These are phyloP conservation scores for Irena cyanogastra DNA, from an alignment of 2,113 vertebrate species.

Conservation along the genomic window DNA sequence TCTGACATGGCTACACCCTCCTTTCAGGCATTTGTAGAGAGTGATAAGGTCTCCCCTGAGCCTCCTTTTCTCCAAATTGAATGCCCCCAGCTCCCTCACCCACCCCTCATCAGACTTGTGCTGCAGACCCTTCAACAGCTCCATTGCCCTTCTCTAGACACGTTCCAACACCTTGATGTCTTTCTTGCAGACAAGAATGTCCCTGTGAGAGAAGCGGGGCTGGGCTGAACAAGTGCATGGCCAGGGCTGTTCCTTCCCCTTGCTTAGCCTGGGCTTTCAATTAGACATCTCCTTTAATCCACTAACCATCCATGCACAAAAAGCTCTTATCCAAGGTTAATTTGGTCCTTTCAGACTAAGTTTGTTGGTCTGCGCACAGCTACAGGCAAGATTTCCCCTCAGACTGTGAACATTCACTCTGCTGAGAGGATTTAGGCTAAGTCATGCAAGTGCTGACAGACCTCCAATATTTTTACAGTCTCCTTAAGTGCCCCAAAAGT, in stretches of 20 bases:
- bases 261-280: background rate
- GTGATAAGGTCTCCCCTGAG: background rate
- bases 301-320: slow-evolving; percentile 41
- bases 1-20: accelerated
- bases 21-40: background rate
- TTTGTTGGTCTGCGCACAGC: slow-evolving; percentile 24
- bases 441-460: slow-evolving; percentile 5
- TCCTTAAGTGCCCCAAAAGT: background rate
- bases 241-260: background rate
- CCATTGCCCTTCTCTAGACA: background rate
- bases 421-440: slow-evolving; percentile 16
- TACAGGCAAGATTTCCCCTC: slow-evolving; percentile 40
- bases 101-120: background rate
- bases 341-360: slow-evolving; percentile 56
- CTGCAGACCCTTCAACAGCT: background rate
- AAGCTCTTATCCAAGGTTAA: slow-evolving; percentile 56
- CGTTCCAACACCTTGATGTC: background rate
- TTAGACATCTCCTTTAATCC: background rate
- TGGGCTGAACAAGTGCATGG: accelerated
- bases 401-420: background rate
- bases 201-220: background rate
- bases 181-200: background rate
- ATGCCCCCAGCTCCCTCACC: background rate
- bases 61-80: background rate
- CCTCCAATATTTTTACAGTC: background rate